phyloP scores from a whole-genome alignment of 1,140 invertebrate genomes.

The Cecropterus lyciades region DNA sequence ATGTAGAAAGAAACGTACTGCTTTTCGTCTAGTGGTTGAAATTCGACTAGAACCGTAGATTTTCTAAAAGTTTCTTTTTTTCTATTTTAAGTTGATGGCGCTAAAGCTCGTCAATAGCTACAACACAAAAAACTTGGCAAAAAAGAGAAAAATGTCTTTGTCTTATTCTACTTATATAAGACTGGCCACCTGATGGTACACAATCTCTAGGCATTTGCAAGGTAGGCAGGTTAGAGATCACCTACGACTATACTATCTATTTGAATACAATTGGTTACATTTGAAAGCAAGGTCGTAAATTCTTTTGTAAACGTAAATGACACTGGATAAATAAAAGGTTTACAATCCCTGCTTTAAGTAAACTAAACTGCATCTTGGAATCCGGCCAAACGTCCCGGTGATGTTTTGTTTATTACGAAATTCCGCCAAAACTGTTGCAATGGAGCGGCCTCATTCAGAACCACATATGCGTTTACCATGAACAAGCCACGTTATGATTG shows the following conservation, averaged over 20 bases:
- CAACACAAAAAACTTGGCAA: no score
- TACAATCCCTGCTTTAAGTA: slow-evolving; percentile 47
- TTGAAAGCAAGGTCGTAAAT: neutral
- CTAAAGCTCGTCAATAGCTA: no score
- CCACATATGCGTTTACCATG: slow-evolving; percentile 60
- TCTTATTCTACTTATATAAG: no score
- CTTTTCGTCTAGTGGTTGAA: no score
- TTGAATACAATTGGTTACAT: neutral
- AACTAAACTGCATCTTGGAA: slow-evolving; percentile 59
- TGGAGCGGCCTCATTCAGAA: slow-evolving; percentile 66
- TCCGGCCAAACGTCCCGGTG: slow-evolving; percentile 54
- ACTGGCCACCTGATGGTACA: no score
- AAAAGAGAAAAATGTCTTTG: no score
- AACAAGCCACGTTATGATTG: slow-evolving; percentile 50
- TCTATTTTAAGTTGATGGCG: no score
- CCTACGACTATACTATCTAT: neutral
- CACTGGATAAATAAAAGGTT: slow-evolving; percentile 44
- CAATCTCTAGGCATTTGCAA: no score
- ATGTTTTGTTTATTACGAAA: slow-evolving; percentile 81
- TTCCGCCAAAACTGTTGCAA: slow-evolving; percentile 80
- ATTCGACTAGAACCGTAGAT: no score
- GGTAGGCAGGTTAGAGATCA: no score
- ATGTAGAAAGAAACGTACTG: no score
- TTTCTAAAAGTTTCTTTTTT: no score
- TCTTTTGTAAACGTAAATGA: slow-evolving; percentile 12